These are phyloP conservation scores for Ploceus nigricollis DNA, from an alignment of 2,113 vertebrate genomes.

Conservation along the genomic window DNA sequence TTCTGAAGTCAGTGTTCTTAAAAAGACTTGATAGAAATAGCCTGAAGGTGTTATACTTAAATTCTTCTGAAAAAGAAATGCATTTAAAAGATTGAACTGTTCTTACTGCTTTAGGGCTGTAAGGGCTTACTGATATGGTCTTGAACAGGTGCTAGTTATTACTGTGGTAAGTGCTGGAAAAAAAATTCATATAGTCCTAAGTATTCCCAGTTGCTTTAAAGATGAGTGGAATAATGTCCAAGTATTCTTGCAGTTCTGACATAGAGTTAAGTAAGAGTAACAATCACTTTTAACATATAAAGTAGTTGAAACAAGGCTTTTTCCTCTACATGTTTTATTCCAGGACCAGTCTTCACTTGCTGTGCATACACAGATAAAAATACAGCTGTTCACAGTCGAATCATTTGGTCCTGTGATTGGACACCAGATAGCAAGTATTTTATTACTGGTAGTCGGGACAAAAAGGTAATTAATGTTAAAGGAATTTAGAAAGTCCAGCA, in stretches of 20 bases:
- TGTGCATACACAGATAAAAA: conserved; percentile 83
- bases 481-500: neutral
- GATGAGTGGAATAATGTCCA: neutral
- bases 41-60: neutral
- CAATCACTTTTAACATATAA: neutral
- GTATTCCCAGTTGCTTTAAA: neutral
- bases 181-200: neutral
- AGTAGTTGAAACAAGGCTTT: neutral
- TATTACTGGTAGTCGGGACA: conserved; percentile 92
- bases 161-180: neutral
- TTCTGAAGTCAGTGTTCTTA: neutral
- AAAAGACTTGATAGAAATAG: neutral
- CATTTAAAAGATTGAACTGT: neutral
- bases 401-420: conserved; percentile 99
- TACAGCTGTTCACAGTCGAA: conserved; percentile 86
- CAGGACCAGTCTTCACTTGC: conserved; percentile 84
- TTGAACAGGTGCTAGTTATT: neutral
- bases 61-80: neutral
- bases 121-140: neutral
- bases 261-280: neutral
- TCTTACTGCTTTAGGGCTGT: neutral
- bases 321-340: neutral
- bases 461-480: conserved; percentile 82
- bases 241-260: neutral
- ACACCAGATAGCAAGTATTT: conserved; percentile 92